These are phyloP conservation scores for Hippocampus zosterae DNA, from an alignment of 2,113 vertebrate genomes.

Conservation along the genomic window DNA sequence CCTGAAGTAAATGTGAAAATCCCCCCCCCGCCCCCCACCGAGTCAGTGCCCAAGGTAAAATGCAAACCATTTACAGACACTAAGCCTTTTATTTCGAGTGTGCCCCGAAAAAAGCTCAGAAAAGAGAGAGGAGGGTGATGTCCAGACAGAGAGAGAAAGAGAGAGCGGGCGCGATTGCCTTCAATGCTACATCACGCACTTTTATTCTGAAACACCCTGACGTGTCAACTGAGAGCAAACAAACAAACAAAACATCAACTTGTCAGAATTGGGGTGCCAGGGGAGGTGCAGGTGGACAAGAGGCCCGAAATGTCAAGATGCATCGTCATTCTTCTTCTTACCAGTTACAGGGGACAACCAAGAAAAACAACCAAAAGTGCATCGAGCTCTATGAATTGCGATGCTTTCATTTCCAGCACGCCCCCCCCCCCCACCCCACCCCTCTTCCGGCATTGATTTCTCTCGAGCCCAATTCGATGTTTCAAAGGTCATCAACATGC, in stretches of 20 bases:
- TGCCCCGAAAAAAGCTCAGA: conserved; percentile 21
- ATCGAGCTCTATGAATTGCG: background rate
- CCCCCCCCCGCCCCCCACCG: too few relatives aligned
- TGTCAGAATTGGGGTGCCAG: background rate
- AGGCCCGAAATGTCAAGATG: too few relatives aligned
- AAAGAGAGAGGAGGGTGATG: background rate
- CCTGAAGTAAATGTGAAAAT: too few relatives aligned
- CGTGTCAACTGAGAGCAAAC: conserved; percentile 18
- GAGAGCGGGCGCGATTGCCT: conserved; percentile 34
- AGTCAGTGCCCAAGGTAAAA: too few relatives aligned
- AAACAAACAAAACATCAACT: background rate
- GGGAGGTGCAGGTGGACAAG: too few relatives aligned
- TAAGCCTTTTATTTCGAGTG: too few relatives aligned
- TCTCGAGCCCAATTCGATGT: background rate
- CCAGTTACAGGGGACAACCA: background rate
- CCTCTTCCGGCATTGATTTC: background rate
- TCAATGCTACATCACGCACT: conserved; percentile 33
- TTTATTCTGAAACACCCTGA: conserved; percentile 41
- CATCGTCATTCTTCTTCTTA: too few relatives aligned
- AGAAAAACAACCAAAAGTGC: background rate
- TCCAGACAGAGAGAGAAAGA: background rate
- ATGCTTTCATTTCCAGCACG: background rate
- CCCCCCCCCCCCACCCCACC: background rate
- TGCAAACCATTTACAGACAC: too few relatives aligned
- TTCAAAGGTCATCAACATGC: background rate